Evolutionary conservation across 1,140 invertebrate genomes (phyloP).

Genomic region (Ptiloglossa arizonensis): DNA sequence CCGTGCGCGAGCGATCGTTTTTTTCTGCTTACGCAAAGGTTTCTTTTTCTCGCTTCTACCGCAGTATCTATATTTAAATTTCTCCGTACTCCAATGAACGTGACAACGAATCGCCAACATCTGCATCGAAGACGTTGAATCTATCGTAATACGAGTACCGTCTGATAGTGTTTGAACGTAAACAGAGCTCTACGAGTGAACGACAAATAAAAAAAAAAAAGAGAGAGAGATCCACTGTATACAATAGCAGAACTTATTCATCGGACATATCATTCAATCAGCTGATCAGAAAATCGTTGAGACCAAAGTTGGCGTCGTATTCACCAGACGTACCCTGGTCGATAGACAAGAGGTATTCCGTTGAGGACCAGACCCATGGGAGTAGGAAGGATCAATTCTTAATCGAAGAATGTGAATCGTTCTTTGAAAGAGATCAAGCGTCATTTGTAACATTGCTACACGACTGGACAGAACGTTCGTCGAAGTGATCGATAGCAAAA

Average conservation of each 20-base stretch:
- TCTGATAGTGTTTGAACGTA: too few species aligned
- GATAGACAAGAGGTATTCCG: not conserved
- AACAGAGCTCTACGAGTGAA: not conserved
- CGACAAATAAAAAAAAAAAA: too few species aligned
- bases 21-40: slow-evolving; percentile 21
- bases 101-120: not conserved
- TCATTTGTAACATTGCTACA: not conserved
- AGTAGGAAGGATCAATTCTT: not conserved
- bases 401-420: not conserved
- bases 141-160: too few species aligned
- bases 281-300: slow-evolving; percentile 43
- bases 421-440: not conserved
- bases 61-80: slow-evolving; percentile 43
- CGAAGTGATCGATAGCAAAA: slow-evolving; percentile 5
- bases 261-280: slow-evolving; percentile 24
- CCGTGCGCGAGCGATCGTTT: slow-evolving; percentile 22
- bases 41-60: slow-evolving; percentile 43
- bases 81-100: not conserved
- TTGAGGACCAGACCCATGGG: not conserved
- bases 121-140: too few species aligned
- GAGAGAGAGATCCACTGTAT: too few species aligned
- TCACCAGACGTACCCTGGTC: too few species aligned
- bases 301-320: not conserved
- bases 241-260: not conserved
- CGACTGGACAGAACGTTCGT: too few species aligned